These are phyloP conservation scores for Casuarius casuarius DNA, from an alignment of 2,113 vertebrate genomes.

Conservation along the genomic window DNA sequence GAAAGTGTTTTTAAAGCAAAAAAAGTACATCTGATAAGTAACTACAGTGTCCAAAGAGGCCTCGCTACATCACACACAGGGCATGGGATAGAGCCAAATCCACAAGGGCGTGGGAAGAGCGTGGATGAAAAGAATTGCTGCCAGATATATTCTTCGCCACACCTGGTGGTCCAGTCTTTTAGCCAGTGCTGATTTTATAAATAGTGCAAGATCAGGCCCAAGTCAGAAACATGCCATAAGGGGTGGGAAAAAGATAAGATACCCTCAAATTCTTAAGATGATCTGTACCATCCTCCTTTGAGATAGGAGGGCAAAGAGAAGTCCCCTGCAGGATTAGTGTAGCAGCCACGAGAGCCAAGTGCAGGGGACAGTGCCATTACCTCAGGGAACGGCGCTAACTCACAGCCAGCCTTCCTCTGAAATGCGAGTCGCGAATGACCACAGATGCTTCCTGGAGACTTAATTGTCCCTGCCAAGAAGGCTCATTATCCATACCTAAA, in stretches of 20 bases:
- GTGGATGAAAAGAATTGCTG: not conserved
- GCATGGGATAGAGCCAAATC: not conserved
- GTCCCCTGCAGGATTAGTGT: not conserved
- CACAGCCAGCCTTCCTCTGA: not conserved
- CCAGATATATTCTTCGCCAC: not conserved
- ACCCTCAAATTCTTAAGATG: not conserved
- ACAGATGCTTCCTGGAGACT: slow-evolving; percentile 51
- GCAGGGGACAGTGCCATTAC: not conserved
- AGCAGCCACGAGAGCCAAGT: not conserved
- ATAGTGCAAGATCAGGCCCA: not conserved
- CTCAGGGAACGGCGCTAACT: not conserved
- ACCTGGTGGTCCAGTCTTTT: not conserved
- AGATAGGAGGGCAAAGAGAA: not conserved
- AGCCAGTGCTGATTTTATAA: not conserved
- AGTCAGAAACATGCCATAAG: not conserved
- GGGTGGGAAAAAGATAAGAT: not conserved
- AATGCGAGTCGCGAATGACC: slow-evolving; percentile 25
- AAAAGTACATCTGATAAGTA: not conserved
- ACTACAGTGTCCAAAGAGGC: too few species aligned
- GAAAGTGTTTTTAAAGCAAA: fast-evolving
- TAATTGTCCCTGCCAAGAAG: slow-evolving; percentile 64
- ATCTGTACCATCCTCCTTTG: not conserved
- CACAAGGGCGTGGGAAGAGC: not conserved
- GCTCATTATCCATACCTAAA: slow-evolving; percentile 66
- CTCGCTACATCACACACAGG: too few species aligned